These are phyloP conservation scores for Mystacides longicornis DNA, from an alignment of 2,888 invertebrate genomes.

Conservation along the genomic window DNA sequence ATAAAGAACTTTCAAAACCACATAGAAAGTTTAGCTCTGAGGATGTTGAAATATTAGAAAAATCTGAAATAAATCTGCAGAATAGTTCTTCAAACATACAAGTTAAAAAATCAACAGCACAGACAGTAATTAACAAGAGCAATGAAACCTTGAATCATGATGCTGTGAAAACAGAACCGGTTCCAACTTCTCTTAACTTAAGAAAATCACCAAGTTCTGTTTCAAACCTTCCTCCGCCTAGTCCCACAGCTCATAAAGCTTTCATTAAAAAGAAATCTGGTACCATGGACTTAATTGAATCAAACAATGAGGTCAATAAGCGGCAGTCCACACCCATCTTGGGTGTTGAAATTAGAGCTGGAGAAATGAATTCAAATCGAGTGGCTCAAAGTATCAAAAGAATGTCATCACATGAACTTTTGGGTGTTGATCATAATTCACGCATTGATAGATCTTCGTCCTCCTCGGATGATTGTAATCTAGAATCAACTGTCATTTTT, in stretches of 20 bases:
- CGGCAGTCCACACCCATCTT: constrained; percentile 7
- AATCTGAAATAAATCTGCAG: constrained; percentile 24
- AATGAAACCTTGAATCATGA: constrained; percentile 18
- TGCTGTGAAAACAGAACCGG: constrained; percentile 8
- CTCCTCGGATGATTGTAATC: constrained; percentile 24
- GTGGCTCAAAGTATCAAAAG: constrained; percentile 19
- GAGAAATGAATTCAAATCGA: constrained; percentile 5
- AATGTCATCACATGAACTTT: constrained; percentile 24
- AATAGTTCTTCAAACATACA: constrained; percentile 19
- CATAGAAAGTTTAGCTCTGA: constrained; percentile 40
- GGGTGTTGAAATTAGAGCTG: constrained; percentile 7
- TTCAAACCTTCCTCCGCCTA: constrained; percentile 21
- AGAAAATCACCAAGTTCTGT: constrained; percentile 14
- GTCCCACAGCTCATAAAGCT: constrained; percentile 23
- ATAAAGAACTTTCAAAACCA: constrained; percentile 23
- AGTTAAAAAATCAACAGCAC: constrained; percentile 21
- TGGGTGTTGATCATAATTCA: constrained; percentile 20
- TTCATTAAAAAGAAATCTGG: constrained; percentile 23
- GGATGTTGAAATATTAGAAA: constrained; percentile 40
- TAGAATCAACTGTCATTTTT: constrained; percentile 38
- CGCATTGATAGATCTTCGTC: constrained; percentile 24
- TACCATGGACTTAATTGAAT: constrained; percentile 18
- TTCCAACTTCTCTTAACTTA: constrained; percentile 18
- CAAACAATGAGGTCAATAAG: constrained; percentile 18
- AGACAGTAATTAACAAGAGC: constrained; percentile 22